Percentiles rank a stretch among this genome's conserved stretches.
phyloP scores from a whole-genome alignment of 2,797 vertebrate species.

The Channa striata region DNA sequence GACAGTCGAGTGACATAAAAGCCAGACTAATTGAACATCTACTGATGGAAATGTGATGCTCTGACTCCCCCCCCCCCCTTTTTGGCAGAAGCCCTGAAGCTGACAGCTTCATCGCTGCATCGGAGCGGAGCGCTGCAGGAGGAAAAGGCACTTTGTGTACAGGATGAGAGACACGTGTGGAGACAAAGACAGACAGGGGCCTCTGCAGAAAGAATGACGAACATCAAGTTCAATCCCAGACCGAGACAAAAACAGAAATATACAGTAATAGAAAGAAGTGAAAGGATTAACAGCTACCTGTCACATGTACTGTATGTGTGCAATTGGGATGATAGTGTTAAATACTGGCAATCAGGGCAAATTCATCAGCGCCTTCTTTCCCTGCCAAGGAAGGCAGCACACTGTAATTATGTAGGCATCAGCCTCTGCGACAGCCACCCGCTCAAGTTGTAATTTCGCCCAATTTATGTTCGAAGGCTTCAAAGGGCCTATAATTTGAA shows the following conservation, averaged over 20 bases:
- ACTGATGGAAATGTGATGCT: slow-evolving; percentile 26
- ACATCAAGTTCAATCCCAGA: slow-evolving; percentile 17
- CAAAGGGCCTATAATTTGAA: slow-evolving; percentile 84
- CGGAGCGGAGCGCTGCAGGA: slow-evolving; percentile 3
- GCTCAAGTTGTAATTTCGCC: slow-evolving; percentile 83
- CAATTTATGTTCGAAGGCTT: slow-evolving; percentile 82
- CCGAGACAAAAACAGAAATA: slow-evolving; percentile 15
- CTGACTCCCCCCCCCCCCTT: slow-evolving; percentile 33
- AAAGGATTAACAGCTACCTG: slow-evolving; percentile 67
- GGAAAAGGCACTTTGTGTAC: slow-evolving; percentile 18
- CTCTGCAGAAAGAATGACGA: slow-evolving; percentile 26
- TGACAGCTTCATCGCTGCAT: slow-evolving; percentile 34
- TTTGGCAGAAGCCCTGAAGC: slow-evolving; percentile 49
- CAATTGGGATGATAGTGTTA: slow-evolving; percentile 78
- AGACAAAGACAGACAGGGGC: slow-evolving; percentile 5
- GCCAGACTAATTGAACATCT: slow-evolving; percentile 62
- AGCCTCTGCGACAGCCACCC: slow-evolving; percentile 79
- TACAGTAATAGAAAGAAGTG: slow-evolving; percentile 28
- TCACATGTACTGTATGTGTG: slow-evolving; percentile 60
- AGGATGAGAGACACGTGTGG: slow-evolving; percentile 3
- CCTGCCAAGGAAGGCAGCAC: slow-evolving; percentile 69
- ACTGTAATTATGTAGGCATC: slow-evolving; percentile 85
- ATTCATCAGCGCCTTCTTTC: slow-evolving; percentile 80
- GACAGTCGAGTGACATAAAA: slow-evolving; percentile 59
- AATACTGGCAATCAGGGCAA: slow-evolving; percentile 85